phyloP scores from a whole-genome alignment of 2,888 invertebrate species.

The Stenodema calcarata region DNA sequence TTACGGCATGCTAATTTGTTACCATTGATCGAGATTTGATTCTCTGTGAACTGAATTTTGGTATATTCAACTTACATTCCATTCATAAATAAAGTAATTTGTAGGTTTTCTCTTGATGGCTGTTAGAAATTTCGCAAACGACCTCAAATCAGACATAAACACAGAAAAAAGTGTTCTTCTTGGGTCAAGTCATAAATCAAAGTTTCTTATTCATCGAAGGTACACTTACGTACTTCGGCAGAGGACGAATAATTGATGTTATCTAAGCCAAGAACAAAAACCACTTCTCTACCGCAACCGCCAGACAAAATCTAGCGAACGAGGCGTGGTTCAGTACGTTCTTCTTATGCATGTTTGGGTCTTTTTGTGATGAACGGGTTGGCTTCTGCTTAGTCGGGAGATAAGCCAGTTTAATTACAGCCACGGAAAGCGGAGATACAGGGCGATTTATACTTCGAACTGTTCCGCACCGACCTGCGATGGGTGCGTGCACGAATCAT shows the following conservation, averaged over 20 bases:
- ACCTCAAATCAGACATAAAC: too few species aligned
- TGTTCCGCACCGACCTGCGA: too few species aligned
- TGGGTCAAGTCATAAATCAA: not conserved
- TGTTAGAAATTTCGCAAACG: too few species aligned
- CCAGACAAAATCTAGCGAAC: not conserved
- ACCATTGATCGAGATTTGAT: too few species aligned
- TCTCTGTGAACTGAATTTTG: too few species aligned
- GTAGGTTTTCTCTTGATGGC: too few species aligned
- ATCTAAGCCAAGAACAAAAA: not conserved
- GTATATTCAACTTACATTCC: too few species aligned
- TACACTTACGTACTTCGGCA: not conserved
- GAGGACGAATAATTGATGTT: not conserved
- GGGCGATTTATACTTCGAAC: not conserved
- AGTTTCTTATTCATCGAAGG: not conserved
- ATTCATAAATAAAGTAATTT: too few species aligned
- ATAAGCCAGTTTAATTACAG: not conserved
- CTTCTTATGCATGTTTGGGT: not conserved
- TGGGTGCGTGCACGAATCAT: too few species aligned
- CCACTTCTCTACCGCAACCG: not conserved
- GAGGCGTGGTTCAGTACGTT: not conserved
- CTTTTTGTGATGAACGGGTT: not conserved
- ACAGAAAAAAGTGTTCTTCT: too few species aligned
- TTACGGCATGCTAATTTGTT: too few species aligned
- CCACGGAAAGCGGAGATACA: not conserved
- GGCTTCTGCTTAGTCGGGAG: not conserved